Base-by-base conservation (phyloP, 2,888 invertebrate genomes). In the Conomelus anceps region DNA sequence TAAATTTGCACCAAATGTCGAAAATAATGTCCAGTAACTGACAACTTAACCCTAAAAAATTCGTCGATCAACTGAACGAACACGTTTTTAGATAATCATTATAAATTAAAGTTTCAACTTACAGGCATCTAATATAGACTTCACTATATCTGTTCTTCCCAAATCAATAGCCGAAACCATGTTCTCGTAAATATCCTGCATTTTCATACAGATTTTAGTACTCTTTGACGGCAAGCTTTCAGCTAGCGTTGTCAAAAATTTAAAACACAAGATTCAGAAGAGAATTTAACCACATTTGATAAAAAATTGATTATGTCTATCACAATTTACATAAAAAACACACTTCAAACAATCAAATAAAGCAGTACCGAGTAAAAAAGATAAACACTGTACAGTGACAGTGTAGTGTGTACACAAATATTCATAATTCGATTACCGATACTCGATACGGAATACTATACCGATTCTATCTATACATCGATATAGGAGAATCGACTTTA, bases 141-240 rank as follows among this genome's bases (percentile, higher is more conserved):
- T 93, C 84, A 95, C 93, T 90, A 95, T 94, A 92, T 95, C 95
- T 84, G 95, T 94, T 90, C 95, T 93, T 87, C 95, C 95, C 91
- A 94, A 93, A 91, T 94, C 94, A 90, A 95, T 94, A 88, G 95
- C 95, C 90, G 93, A 93, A 91, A 94, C 94, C 91, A 95, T 93
- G 92, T 94, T 94, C 90, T 94, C 93, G 90, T 93, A 93, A 90
- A 94, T 93, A 91, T 94, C 94, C 92, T 94, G 93, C 93, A 93
- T 88, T 89, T 84, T 89, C 84, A 88, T 87, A 85, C 1, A 20
- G 22, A 23, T 20, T 85, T 85, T 63, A n/a, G n/a, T n/a, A 1
- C 63, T 63, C 20, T 6, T 63, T 63, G n/a, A 63, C 63, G 7
- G 7, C 26, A n/a, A n/a, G n/a, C 6, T 63, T 63, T 63, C 63